Conservation (phyloP, 2,113 vertebrate genomes). For the Rhadina sibilatrix region DNA sequence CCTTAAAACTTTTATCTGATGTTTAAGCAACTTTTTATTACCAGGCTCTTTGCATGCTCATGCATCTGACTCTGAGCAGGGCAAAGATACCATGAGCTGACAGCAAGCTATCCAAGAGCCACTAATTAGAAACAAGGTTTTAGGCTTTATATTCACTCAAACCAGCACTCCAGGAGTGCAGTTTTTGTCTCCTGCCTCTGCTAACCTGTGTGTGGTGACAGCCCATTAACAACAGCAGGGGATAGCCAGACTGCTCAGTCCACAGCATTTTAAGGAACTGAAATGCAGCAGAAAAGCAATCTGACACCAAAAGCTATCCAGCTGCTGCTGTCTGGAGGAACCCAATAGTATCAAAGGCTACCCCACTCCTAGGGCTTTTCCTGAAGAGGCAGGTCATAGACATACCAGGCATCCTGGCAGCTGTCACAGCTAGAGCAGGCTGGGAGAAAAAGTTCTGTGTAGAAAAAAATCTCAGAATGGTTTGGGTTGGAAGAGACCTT, state of each 20-base stretch:
- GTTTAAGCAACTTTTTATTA: background rate
- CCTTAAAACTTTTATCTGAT: background rate
- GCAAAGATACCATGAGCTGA: background rate
- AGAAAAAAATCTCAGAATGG: background rate
- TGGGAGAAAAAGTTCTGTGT: background rate
- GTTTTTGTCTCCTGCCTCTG: background rate
- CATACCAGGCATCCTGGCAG: background rate
- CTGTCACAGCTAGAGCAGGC: background rate
- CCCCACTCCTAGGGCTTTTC: background rate
- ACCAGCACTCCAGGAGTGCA: background rate
- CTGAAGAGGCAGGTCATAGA: background rate
- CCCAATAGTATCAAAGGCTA: fast-evolving
- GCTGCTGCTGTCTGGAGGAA: background rate
- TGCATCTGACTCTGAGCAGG: background rate
- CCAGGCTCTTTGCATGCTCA: background rate
- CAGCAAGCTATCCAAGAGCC: background rate
- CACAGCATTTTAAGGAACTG: background rate
- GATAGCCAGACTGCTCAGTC: background rate
- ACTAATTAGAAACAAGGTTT: background rate
- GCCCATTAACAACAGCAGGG: background rate
- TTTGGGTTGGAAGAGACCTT: background rate
- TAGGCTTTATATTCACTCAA: background rate
- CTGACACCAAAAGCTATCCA: background rate
- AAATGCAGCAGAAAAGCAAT: background rate
- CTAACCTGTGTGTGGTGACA: background rate